A percentile compares a stretch with the other conserved stretches of the same genome.
phyloP scores from a whole-genome alignment of 1,140 invertebrate genomes.

The Formica selysi region DNA sequence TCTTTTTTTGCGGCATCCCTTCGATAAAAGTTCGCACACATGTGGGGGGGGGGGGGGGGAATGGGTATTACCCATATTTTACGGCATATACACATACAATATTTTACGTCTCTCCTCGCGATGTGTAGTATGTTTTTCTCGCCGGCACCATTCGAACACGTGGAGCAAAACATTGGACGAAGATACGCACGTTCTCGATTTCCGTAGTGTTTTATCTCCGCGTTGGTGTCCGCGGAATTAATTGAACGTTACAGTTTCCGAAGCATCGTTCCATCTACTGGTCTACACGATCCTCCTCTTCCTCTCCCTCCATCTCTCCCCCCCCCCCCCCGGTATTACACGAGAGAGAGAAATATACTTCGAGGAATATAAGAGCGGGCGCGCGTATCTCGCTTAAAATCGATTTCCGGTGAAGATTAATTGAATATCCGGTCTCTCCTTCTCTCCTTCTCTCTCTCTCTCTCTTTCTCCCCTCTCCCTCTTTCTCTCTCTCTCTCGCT shows the following conservation, averaged over 20 bases:
- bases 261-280: constrained; percentile 40
- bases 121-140: not conserved
- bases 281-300: constrained; percentile 6
- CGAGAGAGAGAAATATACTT: constrained; percentile 64
- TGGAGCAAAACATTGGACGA: constrained; percentile 28
- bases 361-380: constrained; percentile 25
- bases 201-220: constrained; percentile 34
- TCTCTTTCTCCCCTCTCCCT: constrained; percentile 22
- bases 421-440: constrained; percentile 60
- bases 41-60: too few species aligned
- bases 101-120: constrained; percentile 34
- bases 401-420: constrained; percentile 68
- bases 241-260: constrained; percentile 53
- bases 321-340: constrained; percentile 22
- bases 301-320: not conserved
- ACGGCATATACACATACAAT: constrained; percentile 35
- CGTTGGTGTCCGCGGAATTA: constrained; percentile 52
- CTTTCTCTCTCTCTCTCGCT: constrained; percentile 16
- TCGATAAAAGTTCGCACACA: not conserved
- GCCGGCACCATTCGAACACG: constrained; percentile 12
- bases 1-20: not conserved
- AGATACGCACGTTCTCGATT: constrained; percentile 37
- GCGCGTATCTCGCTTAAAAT: constrained; percentile 54
- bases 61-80: constrained; percentile 12
- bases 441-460: not conserved